Conservation (phyloP, 2,113 vertebrate genomes). For the Erinaceus europaeus region DNA sequence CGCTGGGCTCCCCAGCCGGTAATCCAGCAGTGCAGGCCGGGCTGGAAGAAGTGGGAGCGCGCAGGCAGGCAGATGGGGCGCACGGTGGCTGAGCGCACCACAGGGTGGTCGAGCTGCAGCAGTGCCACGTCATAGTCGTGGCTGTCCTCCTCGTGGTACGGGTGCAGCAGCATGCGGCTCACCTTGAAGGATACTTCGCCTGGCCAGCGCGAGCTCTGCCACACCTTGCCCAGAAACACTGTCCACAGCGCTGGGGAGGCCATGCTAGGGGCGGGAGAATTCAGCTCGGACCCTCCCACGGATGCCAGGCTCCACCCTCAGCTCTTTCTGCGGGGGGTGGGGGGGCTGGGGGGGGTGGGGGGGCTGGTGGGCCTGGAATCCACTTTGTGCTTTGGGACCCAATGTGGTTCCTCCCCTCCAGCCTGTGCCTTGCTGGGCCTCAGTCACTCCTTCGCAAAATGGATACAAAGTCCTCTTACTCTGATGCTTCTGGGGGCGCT, state of each 20-base stretch:
- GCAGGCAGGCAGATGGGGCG: conserved; percentile 91
- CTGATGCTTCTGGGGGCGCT: background rate
- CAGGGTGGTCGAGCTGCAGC: conserved; percentile 88
- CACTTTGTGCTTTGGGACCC: too few relatives aligned
- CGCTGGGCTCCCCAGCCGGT: conserved; percentile 92
- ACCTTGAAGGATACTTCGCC: conserved; percentile 90
- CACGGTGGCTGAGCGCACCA: conserved; percentile 80
- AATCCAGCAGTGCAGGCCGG: conserved; percentile 93
- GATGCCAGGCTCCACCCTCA: too few relatives aligned
- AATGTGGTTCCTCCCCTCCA: background rate
- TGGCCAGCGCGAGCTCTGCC: conserved; percentile 81
- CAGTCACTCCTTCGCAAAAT: background rate
- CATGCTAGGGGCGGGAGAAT: conserved; percentile 75
- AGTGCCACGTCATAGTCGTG: conserved; percentile 94
- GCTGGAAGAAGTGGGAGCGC: conserved; percentile 88
- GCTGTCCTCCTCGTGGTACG: conserved; percentile 89
- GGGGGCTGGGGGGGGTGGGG: too few relatives aligned
- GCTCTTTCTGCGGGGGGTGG: too few relatives aligned
- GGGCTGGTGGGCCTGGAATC: too few relatives aligned
- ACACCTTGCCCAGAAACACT: conserved; percentile 89
- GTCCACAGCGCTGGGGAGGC: conserved; percentile 90
- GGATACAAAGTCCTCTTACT: background rate
- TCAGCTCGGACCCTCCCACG: background rate
- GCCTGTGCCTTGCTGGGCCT: background rate
- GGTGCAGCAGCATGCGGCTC: conserved; percentile 88